These are phyloP conservation scores for Apamea sordens DNA, from an alignment of 2,888 invertebrate species.

Conservation along the genomic window DNA sequence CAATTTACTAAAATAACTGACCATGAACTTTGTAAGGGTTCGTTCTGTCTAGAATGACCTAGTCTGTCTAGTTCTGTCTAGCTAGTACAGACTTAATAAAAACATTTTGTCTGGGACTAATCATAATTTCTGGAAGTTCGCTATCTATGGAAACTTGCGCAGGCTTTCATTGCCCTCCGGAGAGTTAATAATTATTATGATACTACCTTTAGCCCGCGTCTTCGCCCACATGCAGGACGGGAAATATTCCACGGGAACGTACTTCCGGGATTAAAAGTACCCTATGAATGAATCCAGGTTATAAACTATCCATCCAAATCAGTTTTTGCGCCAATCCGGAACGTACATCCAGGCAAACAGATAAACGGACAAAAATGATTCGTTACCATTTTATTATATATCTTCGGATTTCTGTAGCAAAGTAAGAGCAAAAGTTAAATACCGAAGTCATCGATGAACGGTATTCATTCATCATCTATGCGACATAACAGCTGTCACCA, in stretches of 20 bases:
- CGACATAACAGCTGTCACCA: conserved; percentile 25
- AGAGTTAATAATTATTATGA: background rate
- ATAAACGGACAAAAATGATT: background rate
- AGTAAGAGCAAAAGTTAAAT: too few species aligned
- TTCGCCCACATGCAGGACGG: background rate
- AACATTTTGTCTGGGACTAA: background rate
- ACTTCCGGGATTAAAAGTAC: background rate
- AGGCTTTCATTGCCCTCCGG: background rate
- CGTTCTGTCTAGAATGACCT: background rate
- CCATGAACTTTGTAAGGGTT: background rate
- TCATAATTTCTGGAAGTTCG: background rate
- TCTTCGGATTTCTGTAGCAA: too few species aligned
- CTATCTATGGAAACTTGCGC: background rate
- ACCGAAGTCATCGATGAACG: background rate
- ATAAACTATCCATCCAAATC: background rate
- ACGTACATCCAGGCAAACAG: background rate
- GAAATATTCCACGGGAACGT: background rate
- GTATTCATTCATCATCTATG: background rate
- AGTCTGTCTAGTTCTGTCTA: too few species aligned
- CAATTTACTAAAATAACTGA: conserved; percentile 18
- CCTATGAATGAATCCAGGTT: background rate
- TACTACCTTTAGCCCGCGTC: background rate
- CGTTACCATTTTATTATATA: background rate
- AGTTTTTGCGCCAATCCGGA: background rate
- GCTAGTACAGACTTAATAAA: conserved; percentile 14